Conservation (phyloP, 2,888 invertebrate species). For the Linyphia triangularis region DNA sequence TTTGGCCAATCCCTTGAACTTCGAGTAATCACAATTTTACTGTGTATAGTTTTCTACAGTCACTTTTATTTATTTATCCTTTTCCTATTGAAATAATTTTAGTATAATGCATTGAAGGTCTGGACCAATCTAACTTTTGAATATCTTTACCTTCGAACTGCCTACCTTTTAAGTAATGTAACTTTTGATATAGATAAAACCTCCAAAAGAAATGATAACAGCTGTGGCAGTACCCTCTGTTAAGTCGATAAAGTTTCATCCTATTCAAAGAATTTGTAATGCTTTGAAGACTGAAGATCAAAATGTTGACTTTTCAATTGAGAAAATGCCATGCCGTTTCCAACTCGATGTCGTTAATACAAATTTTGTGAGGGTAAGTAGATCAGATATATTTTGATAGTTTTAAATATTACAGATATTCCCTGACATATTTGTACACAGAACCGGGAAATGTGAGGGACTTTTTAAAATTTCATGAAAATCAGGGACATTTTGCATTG, state of each 20-base stretch:
- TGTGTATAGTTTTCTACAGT: no score
- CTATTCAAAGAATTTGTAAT: constrained; percentile 80
- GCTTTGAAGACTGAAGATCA: constrained; percentile 79
- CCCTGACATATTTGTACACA: background rate
- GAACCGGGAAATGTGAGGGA: no score
- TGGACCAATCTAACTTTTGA: no score
- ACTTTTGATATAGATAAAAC: constrained; percentile 82
- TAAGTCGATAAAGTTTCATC: constrained; percentile 85
- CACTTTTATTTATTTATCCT: no score
- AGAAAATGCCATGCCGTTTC: constrained; percentile 86
- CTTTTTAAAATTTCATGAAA: no score
- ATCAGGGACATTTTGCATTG: background rate
- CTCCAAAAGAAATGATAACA: constrained; percentile 86
- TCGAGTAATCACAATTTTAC: no score
- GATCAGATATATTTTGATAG: background rate
- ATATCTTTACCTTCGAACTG: no score
- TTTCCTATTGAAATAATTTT: no score
- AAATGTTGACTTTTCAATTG: constrained; percentile 78
- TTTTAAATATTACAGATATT: background rate
- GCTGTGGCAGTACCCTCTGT: constrained; percentile 88
- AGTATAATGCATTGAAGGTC: no score
- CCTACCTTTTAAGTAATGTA: no score
- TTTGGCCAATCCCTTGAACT: no score
- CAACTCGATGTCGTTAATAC: constrained; percentile 89
- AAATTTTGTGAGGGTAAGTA: constrained; percentile 89